Percentiles rank a stretch among this genome's conserved stretches.
Evolutionary conservation across 2,113 vertebrate genomes (phyloP).

Genomic region (Mystacornis crossleyi): DNA sequence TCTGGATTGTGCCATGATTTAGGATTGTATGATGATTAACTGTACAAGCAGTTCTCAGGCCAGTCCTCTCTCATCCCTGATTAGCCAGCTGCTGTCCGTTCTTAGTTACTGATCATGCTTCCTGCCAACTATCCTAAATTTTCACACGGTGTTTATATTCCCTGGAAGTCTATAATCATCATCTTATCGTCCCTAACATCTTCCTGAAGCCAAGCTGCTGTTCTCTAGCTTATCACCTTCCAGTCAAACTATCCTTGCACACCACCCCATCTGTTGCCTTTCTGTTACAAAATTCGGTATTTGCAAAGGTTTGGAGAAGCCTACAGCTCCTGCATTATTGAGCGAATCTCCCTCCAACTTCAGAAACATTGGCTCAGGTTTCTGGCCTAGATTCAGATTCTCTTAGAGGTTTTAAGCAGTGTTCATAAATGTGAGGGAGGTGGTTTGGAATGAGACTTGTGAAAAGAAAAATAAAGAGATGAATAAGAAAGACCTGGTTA

Average conservation of each 20-base stretch:
- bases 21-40: neutral
- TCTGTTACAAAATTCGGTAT: neutral
- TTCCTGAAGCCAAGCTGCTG: neutral
- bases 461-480: neutral
- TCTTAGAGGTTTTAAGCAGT: neutral
- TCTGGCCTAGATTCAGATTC: neutral
- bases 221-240: neutral
- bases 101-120: neutral
- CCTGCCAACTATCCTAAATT: neutral
- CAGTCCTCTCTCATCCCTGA: neutral
- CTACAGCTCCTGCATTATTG: neutral
- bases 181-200: neutral
- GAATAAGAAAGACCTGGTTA: neutral
- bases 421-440: neutral
- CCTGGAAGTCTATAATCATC: neutral
- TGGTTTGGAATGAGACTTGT: neutral
- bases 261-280: neutral
- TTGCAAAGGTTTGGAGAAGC: neutral
- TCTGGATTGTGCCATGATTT: neutral
- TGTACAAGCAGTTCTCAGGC: neutral
- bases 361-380: neutral
- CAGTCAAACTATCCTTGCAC: neutral
- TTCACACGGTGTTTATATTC: neutral
- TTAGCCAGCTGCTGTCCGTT: neutral
- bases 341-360: neutral